These are phyloP conservation scores for Phymatocera aterrima DNA, from an alignment of 2,888 invertebrate genomes.

Conservation along the genomic window DNA sequence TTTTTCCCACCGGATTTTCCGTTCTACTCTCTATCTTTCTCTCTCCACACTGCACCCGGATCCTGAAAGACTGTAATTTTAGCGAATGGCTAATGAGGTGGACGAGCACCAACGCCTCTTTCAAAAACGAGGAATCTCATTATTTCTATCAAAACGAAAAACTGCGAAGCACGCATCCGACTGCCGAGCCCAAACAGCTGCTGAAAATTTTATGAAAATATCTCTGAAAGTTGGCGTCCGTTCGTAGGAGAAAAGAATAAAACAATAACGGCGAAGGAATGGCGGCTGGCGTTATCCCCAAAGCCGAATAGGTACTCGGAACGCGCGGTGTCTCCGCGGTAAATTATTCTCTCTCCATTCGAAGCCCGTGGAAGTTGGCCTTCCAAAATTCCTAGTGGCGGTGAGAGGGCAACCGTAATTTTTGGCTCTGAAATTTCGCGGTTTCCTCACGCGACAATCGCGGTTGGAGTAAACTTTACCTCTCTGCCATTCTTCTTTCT, in stretches of 20 bases:
- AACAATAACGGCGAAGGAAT: background rate
- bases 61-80: too few species aligned
- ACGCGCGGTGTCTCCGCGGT: background rate
- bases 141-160: too few species aligned
- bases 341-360: conserved; percentile 17
- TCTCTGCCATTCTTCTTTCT: background rate
- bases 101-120: too few species aligned
- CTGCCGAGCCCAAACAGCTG: too few species aligned
- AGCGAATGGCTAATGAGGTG: too few species aligned
- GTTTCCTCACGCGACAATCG: background rate
- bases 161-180: too few species aligned
- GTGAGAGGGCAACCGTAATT: background rate
- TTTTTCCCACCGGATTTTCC: too few species aligned
- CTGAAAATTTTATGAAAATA: background rate
- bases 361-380: background rate
- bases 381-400: background rate
- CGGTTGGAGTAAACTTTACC: background rate
- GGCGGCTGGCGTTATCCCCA: background rate
- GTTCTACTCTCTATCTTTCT: too few species aligned
- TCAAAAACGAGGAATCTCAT: too few species aligned
- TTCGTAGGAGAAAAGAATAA: background rate
- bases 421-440: conserved; percentile 18
- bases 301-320: too few species aligned
- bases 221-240: background rate
- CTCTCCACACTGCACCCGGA: too few species aligned